Evolutionary conservation across 2,113 vertebrate genomes (phyloP).

Genomic region (Castor canadensis): DNA sequence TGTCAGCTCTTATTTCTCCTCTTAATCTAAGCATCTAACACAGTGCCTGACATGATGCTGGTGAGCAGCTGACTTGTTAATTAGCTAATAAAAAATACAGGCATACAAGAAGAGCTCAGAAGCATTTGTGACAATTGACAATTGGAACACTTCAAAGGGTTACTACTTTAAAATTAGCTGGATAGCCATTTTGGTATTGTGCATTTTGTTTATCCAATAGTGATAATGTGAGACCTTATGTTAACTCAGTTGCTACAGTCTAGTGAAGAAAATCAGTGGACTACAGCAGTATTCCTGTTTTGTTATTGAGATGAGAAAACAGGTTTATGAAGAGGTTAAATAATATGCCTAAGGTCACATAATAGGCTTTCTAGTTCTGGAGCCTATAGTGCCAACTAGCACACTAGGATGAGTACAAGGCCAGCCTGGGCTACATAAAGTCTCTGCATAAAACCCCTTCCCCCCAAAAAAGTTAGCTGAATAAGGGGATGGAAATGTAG

Average conservation of each 20-base stretch:
- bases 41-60: not conserved
- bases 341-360: not conserved
- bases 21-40: not conserved
- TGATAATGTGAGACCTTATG: not conserved
- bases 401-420: too few species aligned
- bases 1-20: not conserved
- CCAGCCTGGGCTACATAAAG: not conserved
- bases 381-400: not conserved
- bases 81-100: slow-evolving; percentile 1
- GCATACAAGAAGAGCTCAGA: not conserved
- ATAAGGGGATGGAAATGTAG: not conserved
- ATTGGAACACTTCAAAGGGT: not conserved
- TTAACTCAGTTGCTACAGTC: not conserved
- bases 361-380: not conserved
- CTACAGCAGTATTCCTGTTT: not conserved
- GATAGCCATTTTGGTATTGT: not conserved
- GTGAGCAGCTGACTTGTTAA: not conserved
- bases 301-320: not conserved
- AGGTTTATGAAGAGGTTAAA: not conserved
- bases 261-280: not conserved
- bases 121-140: slow-evolving; percentile 1
- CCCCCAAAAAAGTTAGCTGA: not conserved
- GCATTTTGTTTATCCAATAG: not conserved
- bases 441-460: not conserved
- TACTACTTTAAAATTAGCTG: not conserved